Base-by-base conservation (phyloP, 2,113 vertebrate species). In the Gymnarchus niloticus region DNA sequence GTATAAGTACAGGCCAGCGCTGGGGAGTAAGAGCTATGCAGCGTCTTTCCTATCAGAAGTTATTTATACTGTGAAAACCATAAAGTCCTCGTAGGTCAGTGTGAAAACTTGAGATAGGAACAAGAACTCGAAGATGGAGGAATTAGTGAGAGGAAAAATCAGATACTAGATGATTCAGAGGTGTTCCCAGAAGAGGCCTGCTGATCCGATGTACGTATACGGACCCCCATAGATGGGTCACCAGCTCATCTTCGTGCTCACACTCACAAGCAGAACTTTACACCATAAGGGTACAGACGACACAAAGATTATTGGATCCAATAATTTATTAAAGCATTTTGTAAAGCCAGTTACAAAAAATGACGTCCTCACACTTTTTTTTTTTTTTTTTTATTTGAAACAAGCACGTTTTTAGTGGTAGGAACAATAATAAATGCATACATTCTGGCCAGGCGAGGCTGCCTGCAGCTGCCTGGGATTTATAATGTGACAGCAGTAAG, bases 271-370 rank as follows among this genome's bases (percentile, higher is more conserved):
- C 52, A 56, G 6, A 56, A 56, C 52, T 56, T 25, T 41, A 80
- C 76, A 80, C 44, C n/a, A 80, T 80, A 80, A 25, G 76, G 46
- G 65, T 8, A 81, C 23, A 89, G 33, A 76, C 48, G 28, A 90
- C 88, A 88, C 88, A 90, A 87, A 90, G 89, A 90, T 76, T 87
- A 88, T 93, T 87, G 93, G 93, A 91, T 94, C 92, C 93, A 97
- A 96, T 97, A 96, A 97, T 97, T 97, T 97, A 97, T 96, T 96
- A 95, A 96, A 96, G 91, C 93, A 94, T 95, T 92, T 95, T 96
- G 93, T 96, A 95, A 96, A 95, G 95, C 95, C 94, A 95, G 93
- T 95, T 96, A 97, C 94, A 96, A 96, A 96, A 94, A 87, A 94
- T 86, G 85, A 76, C 92, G 92, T 89, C 88, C 86, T 92, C 91